Conservation (phyloP, 2,113 vertebrate genomes). For the Boulengeromyrus knoepffleri region DNA sequence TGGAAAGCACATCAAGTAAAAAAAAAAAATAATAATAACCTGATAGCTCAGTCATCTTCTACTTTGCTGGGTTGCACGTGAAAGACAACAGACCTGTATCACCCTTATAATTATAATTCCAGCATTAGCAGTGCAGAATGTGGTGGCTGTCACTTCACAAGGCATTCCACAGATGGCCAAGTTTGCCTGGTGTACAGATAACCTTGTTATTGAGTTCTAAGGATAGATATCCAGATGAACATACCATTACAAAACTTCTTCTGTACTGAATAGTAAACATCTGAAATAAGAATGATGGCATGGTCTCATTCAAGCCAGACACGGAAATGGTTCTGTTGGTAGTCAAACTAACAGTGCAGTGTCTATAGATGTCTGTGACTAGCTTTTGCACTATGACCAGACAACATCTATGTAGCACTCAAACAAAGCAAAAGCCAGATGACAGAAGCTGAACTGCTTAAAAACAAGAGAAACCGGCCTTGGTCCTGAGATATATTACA, state of each 20-base stretch:
- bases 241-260: not conserved
- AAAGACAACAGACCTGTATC: not conserved
- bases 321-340: not conserved
- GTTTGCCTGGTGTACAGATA: not conserved
- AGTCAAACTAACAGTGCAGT: not conserved
- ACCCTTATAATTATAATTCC: not conserved
- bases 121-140: not conserved
- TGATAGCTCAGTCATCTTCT: not conserved
- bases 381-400: not conserved
- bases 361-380: not conserved
- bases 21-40: not conserved
- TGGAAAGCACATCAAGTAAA: slow-evolving; percentile 16
- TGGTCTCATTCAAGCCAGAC: not conserved
- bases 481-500: not conserved
- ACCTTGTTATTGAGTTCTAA: not conserved
- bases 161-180: not conserved
- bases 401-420: not conserved
- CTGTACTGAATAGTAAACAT: not conserved
- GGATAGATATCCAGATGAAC: not conserved
- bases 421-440: not conserved
- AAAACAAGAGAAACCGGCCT: not conserved
- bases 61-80: not conserved
- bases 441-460: not conserved
- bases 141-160: not conserved
- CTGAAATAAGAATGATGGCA: not conserved